Evolutionary conservation across 2,113 vertebrate genomes (phyloP), one percentile per base, ranked within the genome.

Genomic region (Phoxinus phoxinus): DNA sequence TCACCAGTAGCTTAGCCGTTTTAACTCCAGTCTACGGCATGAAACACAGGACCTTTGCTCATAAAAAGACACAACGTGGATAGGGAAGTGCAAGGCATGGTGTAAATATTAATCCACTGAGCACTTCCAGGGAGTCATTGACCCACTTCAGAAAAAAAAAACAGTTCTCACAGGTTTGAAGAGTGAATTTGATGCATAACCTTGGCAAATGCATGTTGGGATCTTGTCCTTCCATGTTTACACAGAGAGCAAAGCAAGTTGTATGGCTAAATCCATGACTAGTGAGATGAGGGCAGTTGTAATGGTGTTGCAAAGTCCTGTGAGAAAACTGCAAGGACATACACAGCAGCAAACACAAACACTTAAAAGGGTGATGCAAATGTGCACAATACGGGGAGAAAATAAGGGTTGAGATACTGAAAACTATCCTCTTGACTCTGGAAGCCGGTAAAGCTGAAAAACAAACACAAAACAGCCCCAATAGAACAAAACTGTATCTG

Each of bases 401-500:
- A 67, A 81, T 21, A 44, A 81, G 37, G 53, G 67, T 25, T 58
- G 84, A 67, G 67, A 58, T 69, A 84, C 25, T 51, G 35, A 83
- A 86, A 88, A 80, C 37, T 81, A 86, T 72, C 78, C 61, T 83
- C 46, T 35, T 76, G 74, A 53, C 56, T 61, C 51, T 79, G 63
- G 32, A 25, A 79, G 56, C 56, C 25, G 46, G 90, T 87, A 84
- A 91, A 86, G 75, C 65, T 82, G 63, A 88, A 87, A 88, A 85
- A 76, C 67, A 91, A 91, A 37, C 84, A 89, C 69, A 89, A 87
- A 90, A 87, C 85, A 48, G 77, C 71, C 86, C 77, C 59, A 19
- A 74, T 41, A 75, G 71, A 83, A 61, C 56, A 69, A 85, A 79
- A 72, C 72, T 67, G 87, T 65, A 84, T 27, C 87, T 82, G 74